These are phyloP conservation scores for Protomyctophum bolini DNA, from an alignment of 2,113 vertebrate genomes.

Conservation along the genomic window DNA sequence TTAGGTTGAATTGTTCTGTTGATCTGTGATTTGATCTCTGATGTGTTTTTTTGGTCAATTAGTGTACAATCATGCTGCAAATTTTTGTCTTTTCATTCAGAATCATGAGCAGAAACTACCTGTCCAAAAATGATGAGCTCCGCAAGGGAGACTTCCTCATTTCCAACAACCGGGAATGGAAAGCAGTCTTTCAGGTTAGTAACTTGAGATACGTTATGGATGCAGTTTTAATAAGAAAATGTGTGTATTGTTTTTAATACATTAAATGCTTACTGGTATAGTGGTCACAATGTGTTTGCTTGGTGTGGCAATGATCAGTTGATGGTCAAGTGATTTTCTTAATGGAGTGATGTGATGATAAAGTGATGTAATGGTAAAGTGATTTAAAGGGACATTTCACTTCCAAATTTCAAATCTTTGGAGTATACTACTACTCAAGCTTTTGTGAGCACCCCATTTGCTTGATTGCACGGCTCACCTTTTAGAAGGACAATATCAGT, in stretches of 20 bases:
- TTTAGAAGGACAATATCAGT: too few species aligned
- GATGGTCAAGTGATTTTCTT: background rate
- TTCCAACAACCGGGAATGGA: slow-evolving; percentile 52
- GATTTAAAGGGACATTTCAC: too few species aligned
- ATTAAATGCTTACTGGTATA: too few species aligned
- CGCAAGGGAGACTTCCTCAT: slow-evolving; percentile 46
- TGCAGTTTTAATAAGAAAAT: too few species aligned
- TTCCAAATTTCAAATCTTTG: too few species aligned
- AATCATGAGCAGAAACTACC: slow-evolving; percentile 59
- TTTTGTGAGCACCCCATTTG: too few species aligned
- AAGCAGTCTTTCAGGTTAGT: slow-evolving; percentile 56
- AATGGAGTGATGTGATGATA: background rate
- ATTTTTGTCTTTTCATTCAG: slow-evolving; percentile 13
- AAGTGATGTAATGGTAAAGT: background rate
- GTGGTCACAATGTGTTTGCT: too few species aligned
- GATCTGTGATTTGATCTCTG: background rate
- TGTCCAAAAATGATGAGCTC: slow-evolving; percentile 55
- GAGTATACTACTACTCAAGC: too few species aligned
- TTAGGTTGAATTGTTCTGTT: background rate
- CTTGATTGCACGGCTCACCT: too few species aligned
- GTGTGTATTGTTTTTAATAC: too few species aligned
- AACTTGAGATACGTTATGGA: background rate
- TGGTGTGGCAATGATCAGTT: too few species aligned
- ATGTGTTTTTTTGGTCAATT: background rate
- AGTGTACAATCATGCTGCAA: too few species aligned